Evolutionary conservation across 2,888 invertebrate species (phyloP).

Genomic region (Hermaeophaga mercurialis): DNA sequence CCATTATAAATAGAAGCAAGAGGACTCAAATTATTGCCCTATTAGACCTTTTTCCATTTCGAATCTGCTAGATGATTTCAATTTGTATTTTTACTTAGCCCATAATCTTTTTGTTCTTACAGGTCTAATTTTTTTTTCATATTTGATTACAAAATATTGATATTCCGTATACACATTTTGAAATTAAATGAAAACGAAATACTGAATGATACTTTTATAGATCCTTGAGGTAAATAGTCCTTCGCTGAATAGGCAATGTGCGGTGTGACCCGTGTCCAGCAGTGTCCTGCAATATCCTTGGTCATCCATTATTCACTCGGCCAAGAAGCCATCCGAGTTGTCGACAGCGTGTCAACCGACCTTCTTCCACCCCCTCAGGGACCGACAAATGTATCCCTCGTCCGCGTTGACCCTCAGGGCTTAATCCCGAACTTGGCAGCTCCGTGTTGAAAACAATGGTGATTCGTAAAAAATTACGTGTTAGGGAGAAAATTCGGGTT

Average conservation of each 20-base stretch:
- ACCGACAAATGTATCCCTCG: constrained; percentile 55
- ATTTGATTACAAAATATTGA: too few relatives aligned
- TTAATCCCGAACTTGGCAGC: constrained; percentile 43
- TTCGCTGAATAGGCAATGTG: constrained; percentile 42
- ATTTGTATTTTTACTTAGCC: too few relatives aligned
- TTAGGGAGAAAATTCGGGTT: constrained; percentile 33
- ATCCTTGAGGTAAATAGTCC: constrained; percentile 32
- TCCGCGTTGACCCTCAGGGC: constrained; percentile 50
- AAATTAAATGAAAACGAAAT: constrained; percentile 17
- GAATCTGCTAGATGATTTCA: too few relatives aligned
- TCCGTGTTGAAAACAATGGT: constrained; percentile 41
- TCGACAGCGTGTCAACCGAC: constrained; percentile 50
- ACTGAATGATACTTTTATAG: constrained; percentile 24
- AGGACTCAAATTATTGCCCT: too few relatives aligned
- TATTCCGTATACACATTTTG: too few relatives aligned
- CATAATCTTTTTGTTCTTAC: too few relatives aligned
- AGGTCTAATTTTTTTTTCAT: too few relatives aligned
- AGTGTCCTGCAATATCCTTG: constrained; percentile 52
- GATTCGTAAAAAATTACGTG: constrained; percentile 40
- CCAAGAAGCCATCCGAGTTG: constrained; percentile 54
- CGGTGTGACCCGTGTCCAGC: constrained; percentile 54
- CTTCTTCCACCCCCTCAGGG: constrained; percentile 44
- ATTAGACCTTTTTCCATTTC: too few relatives aligned
- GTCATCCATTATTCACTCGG: constrained; percentile 57
- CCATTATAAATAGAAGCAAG: too few relatives aligned